These are phyloP conservation scores for Phalera bucephala DNA, from an alignment of 2,888 invertebrate genomes.

Conservation along the genomic window DNA sequence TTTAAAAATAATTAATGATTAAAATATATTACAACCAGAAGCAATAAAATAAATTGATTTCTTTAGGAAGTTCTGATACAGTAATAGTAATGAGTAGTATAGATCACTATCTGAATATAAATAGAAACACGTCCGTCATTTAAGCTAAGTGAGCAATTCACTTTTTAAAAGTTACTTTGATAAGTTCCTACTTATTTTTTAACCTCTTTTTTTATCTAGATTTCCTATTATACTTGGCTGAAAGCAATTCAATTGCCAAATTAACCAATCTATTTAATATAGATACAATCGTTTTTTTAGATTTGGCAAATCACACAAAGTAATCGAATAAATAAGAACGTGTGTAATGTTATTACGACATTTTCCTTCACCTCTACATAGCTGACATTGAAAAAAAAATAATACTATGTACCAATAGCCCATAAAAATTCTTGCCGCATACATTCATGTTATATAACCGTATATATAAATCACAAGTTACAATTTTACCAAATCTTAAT, in stretches of 20 bases:
- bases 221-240: too few relatives aligned
- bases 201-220: too few relatives aligned
- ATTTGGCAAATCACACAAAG: too few relatives aligned
- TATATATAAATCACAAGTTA: background rate
- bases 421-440: background rate
- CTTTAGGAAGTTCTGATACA: conserved; percentile 1
- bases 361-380: background rate
- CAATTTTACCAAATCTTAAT: background rate
- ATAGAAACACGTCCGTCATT: too few relatives aligned
- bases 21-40: background rate
- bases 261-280: too few relatives aligned
- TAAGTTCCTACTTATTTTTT: too few relatives aligned
- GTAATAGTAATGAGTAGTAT: background rate
- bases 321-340: too few relatives aligned
- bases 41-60: conserved; percentile 1
- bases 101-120: background rate
- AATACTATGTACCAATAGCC: background rate
- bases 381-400: background rate
- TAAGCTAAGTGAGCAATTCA: too few relatives aligned
- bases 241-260: too few relatives aligned
- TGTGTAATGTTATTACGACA: background rate
- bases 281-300: too few relatives aligned
- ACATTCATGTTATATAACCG: background rate
- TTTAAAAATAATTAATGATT: too few relatives aligned
- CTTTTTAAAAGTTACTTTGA: too few relatives aligned